Conservation (phyloP, 2,113 vertebrate genomes). For the Semicossyphus pulcher region DNA sequence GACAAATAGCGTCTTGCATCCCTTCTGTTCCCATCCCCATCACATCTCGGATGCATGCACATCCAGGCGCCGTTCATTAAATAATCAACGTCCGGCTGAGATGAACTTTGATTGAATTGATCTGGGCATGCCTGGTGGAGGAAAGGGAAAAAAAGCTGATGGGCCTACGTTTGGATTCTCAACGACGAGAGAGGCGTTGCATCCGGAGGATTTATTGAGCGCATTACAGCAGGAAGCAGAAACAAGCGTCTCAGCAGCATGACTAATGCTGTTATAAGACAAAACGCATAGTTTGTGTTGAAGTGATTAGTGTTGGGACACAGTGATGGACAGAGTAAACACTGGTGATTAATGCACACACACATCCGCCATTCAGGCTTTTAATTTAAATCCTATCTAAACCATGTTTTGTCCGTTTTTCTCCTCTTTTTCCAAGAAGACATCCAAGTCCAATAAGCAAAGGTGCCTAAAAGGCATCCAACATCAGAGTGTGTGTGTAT, state of each 20-base stretch:
- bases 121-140: conserved; percentile 59
- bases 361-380: conserved; percentile 17
- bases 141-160: conserved; percentile 70
- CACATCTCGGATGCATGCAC: conserved; percentile 24
- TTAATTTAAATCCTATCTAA: conserved; percentile 37
- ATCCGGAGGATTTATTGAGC: conserved; percentile 73
- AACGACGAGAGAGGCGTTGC: conserved; percentile 50
- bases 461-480: conserved; percentile 15
- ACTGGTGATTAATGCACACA: conserved; percentile 40
- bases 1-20: conserved; percentile 9
- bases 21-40: conserved; percentile 26
- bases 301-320: conserved; percentile 50
- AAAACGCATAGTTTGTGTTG: conserved; percentile 59
- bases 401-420: conserved; percentile 28
- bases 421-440: conserved; percentile 6
- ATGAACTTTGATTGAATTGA: conserved; percentile 84
- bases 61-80: conserved; percentile 77
- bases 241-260: conserved; percentile 48
- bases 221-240: conserved; percentile 65
- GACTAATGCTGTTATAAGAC: conserved; percentile 61
- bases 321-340: conserved; percentile 54
- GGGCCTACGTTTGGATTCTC: conserved; percentile 60
- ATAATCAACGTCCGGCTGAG: conserved; percentile 79
- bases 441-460: conserved; percentile 18
- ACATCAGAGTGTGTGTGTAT: neutral